A percentile compares a stretch with the other conserved stretches of the same genome.
These are phyloP conservation scores for Heliornis fulica DNA, from an alignment of 2,113 vertebrate species.

Conservation along the genomic window DNA sequence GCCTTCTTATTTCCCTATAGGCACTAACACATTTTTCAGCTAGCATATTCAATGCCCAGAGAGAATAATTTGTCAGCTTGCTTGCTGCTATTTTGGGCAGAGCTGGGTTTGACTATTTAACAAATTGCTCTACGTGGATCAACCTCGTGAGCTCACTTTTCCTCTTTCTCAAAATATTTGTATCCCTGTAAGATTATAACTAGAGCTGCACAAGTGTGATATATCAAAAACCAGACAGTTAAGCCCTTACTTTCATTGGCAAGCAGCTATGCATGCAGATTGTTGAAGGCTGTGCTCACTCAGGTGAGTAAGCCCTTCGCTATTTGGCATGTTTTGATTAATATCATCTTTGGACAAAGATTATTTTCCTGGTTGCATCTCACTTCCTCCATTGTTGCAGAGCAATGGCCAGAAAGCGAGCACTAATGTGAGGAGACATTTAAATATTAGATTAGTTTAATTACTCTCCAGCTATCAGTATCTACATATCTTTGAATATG, in stretches of 20 bases:
- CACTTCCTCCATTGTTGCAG: background rate
- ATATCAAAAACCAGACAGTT: background rate
- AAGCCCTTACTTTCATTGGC: background rate
- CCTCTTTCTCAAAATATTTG: conserved; percentile 8
- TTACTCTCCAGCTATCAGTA: background rate
- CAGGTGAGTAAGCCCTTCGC: background rate
- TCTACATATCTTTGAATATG: background rate
- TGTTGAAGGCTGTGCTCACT: background rate
- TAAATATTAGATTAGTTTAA: background rate
- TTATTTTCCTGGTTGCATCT: background rate
- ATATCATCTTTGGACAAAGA: background rate
- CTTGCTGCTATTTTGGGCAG: conserved; percentile 36
- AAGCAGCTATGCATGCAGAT: background rate
- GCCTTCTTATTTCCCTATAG: conserved; percentile 35
- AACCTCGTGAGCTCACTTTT: background rate
- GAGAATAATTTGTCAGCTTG: conserved; percentile 40
- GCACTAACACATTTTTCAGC: conserved; percentile 22
- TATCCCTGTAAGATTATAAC: background rate
- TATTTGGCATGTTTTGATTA: background rate
- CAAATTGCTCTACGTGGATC: background rate
- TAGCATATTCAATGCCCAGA: background rate
- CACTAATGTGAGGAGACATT: background rate
- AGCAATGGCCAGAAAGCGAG: background rate
- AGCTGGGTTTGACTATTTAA: conserved; percentile 25
- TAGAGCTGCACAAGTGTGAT: background rate